phyloP scores from a whole-genome alignment of 1,140 invertebrate species.

The Pygmarrhopalites habei region DNA sequence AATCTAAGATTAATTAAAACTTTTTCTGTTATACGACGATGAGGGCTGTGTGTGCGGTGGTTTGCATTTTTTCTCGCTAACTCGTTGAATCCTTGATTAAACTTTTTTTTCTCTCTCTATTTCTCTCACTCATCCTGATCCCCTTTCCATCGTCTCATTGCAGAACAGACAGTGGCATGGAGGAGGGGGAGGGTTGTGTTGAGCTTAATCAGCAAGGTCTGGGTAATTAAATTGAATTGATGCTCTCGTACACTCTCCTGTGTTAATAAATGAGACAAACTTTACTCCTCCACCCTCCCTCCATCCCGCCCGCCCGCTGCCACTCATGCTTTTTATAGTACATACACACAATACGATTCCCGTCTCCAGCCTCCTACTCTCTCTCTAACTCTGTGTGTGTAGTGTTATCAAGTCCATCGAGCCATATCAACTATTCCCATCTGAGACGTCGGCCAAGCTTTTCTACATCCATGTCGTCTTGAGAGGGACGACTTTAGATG shows the following conservation, averaged over 20 bases:
- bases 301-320: neutral
- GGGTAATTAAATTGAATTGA: conserved; percentile 35
- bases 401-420: conserved; percentile 22
- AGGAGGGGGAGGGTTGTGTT: too few relatives aligned
- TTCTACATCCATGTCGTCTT: neutral
- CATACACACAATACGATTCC: neutral
- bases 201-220: conserved; percentile 21
- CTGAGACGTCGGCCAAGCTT: conserved; percentile 16
- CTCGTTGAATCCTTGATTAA: conserved; percentile 28
- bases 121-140: neutral
- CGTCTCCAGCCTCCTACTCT: neutral
- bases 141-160: neutral
- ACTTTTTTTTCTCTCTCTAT: conserved; percentile 26
- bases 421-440: conserved; percentile 29
- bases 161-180: too few relatives aligned
- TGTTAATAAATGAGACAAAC: conserved; percentile 22
- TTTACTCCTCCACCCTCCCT: conserved; percentile 2
- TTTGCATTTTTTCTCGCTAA: conserved; percentile 23
- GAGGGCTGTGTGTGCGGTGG: conserved; percentile 17
- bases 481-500: conserved; percentile 2
- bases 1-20: conserved; percentile 37
- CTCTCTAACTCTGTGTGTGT: neutral
- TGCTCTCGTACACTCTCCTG: conserved; percentile 15
- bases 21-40: conserved; percentile 27
- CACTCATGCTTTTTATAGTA: too few relatives aligned